These are phyloP conservation scores for Eupithecia inturbata DNA, from an alignment of 2,888 invertebrate genomes.

Conservation along the genomic window DNA sequence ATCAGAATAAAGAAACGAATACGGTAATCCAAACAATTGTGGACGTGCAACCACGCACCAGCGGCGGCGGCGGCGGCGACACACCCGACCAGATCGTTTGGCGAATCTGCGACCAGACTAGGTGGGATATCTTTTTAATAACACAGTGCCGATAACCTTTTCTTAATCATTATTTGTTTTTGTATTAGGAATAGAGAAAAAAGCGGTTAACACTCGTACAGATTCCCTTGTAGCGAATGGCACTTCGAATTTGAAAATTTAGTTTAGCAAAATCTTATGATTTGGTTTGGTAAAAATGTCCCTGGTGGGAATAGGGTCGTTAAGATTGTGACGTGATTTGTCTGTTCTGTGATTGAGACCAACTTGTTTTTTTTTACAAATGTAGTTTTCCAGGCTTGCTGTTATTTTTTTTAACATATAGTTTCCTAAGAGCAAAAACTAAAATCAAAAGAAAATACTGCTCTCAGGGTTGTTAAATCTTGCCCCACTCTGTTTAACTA, in stretches of 20 bases:
- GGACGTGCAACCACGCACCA: slow-evolving; percentile 90
- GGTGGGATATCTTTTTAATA: not conserved
- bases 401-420: no score
- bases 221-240: not conserved
- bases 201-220: not conserved
- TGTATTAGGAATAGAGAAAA: not conserved
- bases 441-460: not conserved
- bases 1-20: slow-evolving; percentile 90
- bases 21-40: slow-evolving; percentile 89
- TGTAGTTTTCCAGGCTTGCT: no score
- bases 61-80: slow-evolving; percentile 84
- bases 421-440: not conserved
- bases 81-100: slow-evolving; percentile 91
- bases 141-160: not conserved
- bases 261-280: not conserved
- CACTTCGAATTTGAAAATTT: not conserved
- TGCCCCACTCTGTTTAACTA: not conserved
- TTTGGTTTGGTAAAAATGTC: not conserved
- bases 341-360: not conserved
- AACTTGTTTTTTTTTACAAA: not conserved
- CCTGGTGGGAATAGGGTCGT: not conserved
- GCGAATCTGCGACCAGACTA: slow-evolving; percentile 89
- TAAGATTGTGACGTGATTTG: no score
- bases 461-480: not conserved
- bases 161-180: no score